Conservation (phyloP, 2,888 invertebrate species). For the Oscheius sp. region DNA sequence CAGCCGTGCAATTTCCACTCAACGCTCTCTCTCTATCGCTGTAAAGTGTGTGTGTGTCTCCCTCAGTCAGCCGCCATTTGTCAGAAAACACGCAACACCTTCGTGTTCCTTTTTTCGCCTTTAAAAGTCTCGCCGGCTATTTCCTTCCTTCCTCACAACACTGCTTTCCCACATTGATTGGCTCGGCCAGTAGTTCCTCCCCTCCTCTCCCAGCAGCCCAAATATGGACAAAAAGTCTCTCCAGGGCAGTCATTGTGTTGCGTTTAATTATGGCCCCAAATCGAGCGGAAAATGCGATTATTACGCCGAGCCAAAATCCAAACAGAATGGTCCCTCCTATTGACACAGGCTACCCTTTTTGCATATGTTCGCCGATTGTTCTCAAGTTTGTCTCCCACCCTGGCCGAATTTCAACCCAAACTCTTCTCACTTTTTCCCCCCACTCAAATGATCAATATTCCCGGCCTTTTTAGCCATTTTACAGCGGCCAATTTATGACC, state of each 20-base stretch:
- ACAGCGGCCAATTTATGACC: no score
- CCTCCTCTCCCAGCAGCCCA: background rate
- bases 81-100: constrained; percentile 24
- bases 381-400: no score
- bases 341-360: no score
- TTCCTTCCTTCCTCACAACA: background rate
- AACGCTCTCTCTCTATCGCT: background rate
- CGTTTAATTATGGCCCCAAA: constrained; percentile 14
- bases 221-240: no score
- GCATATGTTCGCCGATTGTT: no score
- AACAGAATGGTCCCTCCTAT: background rate
- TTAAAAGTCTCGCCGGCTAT: no score
- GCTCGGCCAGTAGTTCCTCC: background rate
- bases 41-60: background rate
- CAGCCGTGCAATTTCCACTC: background rate
- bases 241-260: background rate
- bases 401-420: no score
- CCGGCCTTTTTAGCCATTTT: no score
- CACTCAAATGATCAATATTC: no score
- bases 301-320: constrained; percentile 8
- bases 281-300: constrained; percentile 30
- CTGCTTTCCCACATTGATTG: constrained; percentile 24
- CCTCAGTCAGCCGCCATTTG: constrained; percentile 3
- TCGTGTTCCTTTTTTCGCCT: no score
- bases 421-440: no score